These are phyloP conservation scores for Epistrophella euchroma DNA, from an alignment of 2,888 invertebrate genomes.

Conservation along the genomic window DNA sequence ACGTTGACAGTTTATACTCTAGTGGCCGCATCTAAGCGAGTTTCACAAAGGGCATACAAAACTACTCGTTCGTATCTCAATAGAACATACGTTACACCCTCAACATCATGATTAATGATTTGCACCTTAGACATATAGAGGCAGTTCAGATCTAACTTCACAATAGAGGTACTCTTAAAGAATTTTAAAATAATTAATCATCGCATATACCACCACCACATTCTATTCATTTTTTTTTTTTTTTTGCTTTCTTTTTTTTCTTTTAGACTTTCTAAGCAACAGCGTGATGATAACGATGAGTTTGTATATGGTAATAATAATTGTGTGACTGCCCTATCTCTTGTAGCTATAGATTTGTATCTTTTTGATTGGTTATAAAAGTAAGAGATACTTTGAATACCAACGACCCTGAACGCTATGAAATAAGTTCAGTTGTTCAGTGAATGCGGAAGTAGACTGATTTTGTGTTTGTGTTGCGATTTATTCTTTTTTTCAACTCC, in stretches of 20 bases:
- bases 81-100: slow-evolving; percentile 39
- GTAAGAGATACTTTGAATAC: slow-evolving; percentile 46
- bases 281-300: slow-evolving; percentile 27
- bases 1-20: slow-evolving; percentile 48
- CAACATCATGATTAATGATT: slow-evolving; percentile 64
- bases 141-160: slow-evolving; percentile 23
- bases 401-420: slow-evolving; percentile 56
- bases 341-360: slow-evolving; percentile 37
- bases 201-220: slow-evolving; percentile 42
- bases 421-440: slow-evolving; percentile 11
- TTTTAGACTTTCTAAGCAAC: slow-evolving; percentile 25
- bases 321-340: slow-evolving; percentile 37
- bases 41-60: slow-evolving; percentile 32
- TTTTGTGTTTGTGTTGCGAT: slow-evolving; percentile 42
- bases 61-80: slow-evolving; percentile 36
- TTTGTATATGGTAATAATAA: slow-evolving; percentile 30
- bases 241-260: slow-evolving; percentile 10
- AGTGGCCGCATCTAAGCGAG: slow-evolving; percentile 30
- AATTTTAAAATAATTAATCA: slow-evolving; percentile 57
- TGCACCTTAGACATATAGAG: slow-evolving; percentile 32
- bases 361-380: slow-evolving; percentile 24
- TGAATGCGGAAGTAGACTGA: slow-evolving; percentile 67
- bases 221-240: slow-evolving; percentile 9
- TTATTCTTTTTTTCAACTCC: slow-evolving; percentile 1
- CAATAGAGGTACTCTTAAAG: slow-evolving; percentile 35